phyloP scores from a whole-genome alignment of 2,797 vertebrate genomes.

The Lepus townsendii region DNA sequence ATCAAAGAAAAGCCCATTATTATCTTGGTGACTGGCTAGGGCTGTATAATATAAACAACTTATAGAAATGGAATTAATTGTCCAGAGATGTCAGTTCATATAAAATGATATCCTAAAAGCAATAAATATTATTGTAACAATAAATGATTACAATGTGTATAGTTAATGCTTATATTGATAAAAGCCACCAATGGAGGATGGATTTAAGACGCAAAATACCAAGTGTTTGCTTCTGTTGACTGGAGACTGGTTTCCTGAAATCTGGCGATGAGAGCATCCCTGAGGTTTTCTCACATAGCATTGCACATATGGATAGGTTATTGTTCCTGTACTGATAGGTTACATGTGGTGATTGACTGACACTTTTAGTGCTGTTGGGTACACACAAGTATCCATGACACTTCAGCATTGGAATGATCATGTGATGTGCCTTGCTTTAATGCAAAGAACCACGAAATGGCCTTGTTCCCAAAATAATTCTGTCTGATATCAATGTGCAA shows the following conservation, averaged over 20 bases:
- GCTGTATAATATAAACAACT: conserved; percentile 48
- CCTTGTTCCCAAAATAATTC: neutral
- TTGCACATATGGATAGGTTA: neutral
- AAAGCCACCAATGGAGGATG: neutral
- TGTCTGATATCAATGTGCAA: neutral
- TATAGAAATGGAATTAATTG: conserved; percentile 62
- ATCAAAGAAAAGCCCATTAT: conserved; percentile 72
- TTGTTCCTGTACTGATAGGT: neutral
- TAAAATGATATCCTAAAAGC: conserved; percentile 29
- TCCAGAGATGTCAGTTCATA: conserved; percentile 37
- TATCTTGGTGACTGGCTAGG: conserved; percentile 37
- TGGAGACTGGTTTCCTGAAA: neutral
- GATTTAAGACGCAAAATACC: conserved; percentile 8
- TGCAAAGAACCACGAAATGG: neutral
- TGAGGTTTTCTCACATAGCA: conserved; percentile 20
- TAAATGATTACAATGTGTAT: neutral
- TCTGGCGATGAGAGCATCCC: neutral
- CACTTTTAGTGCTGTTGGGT: neutral
- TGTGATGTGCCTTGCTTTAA: neutral
- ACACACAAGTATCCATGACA: neutral
- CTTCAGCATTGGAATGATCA: neutral
- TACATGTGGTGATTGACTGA: neutral
- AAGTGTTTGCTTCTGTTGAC: conserved; percentile 1
- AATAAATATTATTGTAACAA: conserved; percentile 41
- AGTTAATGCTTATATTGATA: neutral